A percentile compares a stretch with the other conserved stretches of the same genome.
phyloP scores from a whole-genome alignment of 2,113 vertebrate species.

The Lontra canadensis region DNA sequence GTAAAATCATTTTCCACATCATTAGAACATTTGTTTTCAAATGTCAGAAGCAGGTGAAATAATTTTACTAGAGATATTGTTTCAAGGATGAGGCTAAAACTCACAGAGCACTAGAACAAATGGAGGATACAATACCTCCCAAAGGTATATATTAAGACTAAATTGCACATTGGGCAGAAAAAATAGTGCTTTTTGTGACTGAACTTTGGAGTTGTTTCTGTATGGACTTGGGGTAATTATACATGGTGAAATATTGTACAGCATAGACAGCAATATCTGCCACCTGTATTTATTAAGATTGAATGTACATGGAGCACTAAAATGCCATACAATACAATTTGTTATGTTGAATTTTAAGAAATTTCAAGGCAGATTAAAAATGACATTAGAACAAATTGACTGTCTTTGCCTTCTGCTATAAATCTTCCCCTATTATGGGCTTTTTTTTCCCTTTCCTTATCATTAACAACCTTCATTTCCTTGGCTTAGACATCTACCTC shows the following conservation, averaged over 20 bases:
- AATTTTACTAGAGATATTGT: conserved; percentile 12
- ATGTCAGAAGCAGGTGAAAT: conserved; percentile 60
- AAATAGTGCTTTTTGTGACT: neutral
- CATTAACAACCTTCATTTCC: conserved; percentile 26
- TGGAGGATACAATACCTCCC: neutral
- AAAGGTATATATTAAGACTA: conserved; percentile 27
- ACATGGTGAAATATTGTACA: conserved; percentile 9
- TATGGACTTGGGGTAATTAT: conserved; percentile 10
- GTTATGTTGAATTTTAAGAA: conserved; percentile 40
- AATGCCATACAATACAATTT: conserved; percentile 7
- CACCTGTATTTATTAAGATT: conserved; percentile 38
- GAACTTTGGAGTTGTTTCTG: conserved; percentile 34
- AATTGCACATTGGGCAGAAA: conserved; percentile 33
- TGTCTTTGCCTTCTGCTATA: neutral
- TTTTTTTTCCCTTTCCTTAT: neutral
- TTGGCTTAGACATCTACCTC: neutral
- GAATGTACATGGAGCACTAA: neutral
- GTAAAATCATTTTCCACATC: conserved; percentile 62
- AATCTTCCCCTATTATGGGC: neutral
- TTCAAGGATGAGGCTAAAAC: conserved; percentile 48
- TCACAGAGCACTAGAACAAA: neutral
- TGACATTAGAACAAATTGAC: neutral
- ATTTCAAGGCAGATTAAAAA: conserved; percentile 31
- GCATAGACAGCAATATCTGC: neutral
- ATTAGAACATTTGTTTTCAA: conserved; percentile 74